phyloP scores from a whole-genome alignment of 2,797 vertebrate genomes.

The Myotis vivesi region DNA sequence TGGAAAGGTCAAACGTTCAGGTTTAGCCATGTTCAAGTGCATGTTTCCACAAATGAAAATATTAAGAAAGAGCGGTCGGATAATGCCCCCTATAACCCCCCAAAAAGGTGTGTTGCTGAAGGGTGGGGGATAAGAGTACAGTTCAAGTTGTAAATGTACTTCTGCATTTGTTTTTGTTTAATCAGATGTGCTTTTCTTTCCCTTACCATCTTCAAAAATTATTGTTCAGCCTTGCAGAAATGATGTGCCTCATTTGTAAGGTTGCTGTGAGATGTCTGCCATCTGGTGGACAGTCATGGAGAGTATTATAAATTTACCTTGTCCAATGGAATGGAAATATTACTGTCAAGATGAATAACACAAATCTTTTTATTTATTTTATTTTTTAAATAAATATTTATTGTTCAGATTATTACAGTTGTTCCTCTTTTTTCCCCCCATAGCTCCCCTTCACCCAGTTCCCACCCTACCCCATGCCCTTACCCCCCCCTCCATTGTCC shows the following conservation, averaged over 20 bases:
- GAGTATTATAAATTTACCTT: not conserved
- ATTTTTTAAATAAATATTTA: too few relatives aligned
- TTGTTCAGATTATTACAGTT: too few relatives aligned
- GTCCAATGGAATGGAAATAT: not conserved
- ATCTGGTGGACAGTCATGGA: constrained; percentile 28
- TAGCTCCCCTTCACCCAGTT: too few relatives aligned
- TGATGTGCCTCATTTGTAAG: not conserved
- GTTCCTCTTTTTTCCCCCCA: too few relatives aligned
- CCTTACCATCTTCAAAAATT: not conserved
- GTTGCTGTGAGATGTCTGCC: constrained; percentile 38
- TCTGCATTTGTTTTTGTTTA: not conserved
- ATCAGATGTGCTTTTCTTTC: not conserved
- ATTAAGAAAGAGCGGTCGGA: not conserved
- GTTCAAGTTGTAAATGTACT: not conserved
- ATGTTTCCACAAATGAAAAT: not conserved
- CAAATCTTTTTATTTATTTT: not conserved
- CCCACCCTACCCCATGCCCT: too few relatives aligned
- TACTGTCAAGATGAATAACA: not conserved
- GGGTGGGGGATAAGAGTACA: not conserved
- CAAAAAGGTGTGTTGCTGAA: not conserved
- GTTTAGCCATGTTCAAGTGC: not conserved
- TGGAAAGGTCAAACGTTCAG: not conserved
- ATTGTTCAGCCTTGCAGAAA: not conserved
- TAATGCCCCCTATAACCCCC: not conserved
- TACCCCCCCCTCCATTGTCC: too few relatives aligned